Percentiles rank a stretch among this genome's conserved stretches.
phyloP scores from a whole-genome alignment of 2,888 invertebrate genomes.

The Apocheima hispidaria region DNA sequence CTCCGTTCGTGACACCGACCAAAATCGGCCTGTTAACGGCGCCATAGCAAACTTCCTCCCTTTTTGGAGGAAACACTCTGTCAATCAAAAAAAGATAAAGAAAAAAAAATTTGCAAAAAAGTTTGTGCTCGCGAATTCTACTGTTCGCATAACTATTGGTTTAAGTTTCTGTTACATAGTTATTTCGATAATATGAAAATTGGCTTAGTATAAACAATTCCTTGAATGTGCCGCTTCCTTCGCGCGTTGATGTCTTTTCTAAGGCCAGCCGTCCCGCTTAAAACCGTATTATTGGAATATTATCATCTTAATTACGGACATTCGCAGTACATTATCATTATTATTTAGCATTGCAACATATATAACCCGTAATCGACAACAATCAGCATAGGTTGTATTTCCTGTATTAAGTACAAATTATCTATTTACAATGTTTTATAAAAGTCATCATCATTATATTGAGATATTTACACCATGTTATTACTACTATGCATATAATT shows the following conservation, averaged over 20 bases:
- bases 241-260: constrained; percentile 28
- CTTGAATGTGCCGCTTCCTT: not conserved
- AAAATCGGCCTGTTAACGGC: no score
- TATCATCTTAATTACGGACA: not conserved
- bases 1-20: no score
- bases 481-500: constrained; percentile 31
- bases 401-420: not conserved
- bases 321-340: not conserved
- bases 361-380: not conserved
- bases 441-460: constrained; percentile 1
- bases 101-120: no score
- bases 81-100: no score
- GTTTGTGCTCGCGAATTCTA: no score
- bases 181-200: not conserved
- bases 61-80: no score
- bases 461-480: not conserved
- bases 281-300: not conserved
- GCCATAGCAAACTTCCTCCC: no score
- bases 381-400: not conserved
- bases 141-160: no score
- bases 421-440: not conserved
- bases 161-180: not conserved
- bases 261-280: constrained; percentile 1
- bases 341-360: not conserved
- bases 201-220: not conserved